phyloP scores from a whole-genome alignment of 2,797 vertebrate genomes.

The Limosa lapponica region DNA sequence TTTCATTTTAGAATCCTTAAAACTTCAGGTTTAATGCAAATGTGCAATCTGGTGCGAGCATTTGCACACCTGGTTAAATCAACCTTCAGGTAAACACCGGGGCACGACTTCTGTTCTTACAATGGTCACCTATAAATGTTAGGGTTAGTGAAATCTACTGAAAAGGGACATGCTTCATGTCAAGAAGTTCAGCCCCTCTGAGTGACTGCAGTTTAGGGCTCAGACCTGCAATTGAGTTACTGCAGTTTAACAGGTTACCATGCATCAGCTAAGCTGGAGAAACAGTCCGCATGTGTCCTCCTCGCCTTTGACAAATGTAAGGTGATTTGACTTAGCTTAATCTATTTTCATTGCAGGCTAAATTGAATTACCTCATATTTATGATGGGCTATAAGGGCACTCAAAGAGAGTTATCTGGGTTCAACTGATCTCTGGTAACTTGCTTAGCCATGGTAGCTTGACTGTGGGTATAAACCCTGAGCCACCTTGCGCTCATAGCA shows the following conservation, averaged over 20 bases:
- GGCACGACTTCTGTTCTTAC: background rate
- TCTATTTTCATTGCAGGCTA: constrained; percentile 67
- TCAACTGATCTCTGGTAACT: constrained; percentile 57
- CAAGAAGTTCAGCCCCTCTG: background rate
- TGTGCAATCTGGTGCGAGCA: background rate
- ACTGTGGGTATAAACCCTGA: constrained; percentile 33
- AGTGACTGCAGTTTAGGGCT: constrained; percentile 33
- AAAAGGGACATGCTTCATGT: background rate
- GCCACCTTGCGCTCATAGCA: background rate
- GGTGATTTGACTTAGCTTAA: constrained; percentile 69
- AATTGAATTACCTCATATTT: constrained; percentile 71
- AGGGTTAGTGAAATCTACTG: background rate
- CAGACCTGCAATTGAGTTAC: constrained; percentile 58
- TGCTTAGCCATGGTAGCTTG: constrained; percentile 38
- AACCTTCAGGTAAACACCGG: background rate
- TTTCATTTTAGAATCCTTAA: background rate
- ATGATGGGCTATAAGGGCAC: constrained; percentile 59
- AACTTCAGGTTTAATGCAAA: background rate
- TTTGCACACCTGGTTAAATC: background rate
- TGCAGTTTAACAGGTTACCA: constrained; percentile 31
- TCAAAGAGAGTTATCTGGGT: constrained; percentile 53
- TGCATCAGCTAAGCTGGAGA: constrained; percentile 43
- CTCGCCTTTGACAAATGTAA: constrained; percentile 61
- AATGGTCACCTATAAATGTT: background rate
- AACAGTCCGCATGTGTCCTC: constrained; percentile 5